Conservation (phyloP, 1,140 invertebrate genomes). For the Musca vetustissima region DNA sequence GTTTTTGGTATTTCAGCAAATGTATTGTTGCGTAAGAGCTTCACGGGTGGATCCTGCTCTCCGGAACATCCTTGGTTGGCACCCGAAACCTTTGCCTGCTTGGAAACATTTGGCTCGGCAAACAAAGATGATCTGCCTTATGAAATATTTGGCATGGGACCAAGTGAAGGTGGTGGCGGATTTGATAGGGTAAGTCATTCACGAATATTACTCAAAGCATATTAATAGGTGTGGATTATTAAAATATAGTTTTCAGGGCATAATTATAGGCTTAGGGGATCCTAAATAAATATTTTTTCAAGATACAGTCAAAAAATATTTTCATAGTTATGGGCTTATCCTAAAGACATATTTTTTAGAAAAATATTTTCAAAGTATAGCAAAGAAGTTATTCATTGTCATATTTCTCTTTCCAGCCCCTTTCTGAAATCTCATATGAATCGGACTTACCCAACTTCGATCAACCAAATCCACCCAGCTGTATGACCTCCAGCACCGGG, state of each 20-base stretch:
- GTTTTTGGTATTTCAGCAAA: constrained; percentile 13
- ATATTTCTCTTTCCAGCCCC: constrained; percentile 33
- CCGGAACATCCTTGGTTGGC: constrained; percentile 61
- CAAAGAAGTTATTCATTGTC: no score
- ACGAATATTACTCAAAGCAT: no score
- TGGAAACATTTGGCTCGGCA: constrained; percentile 69
- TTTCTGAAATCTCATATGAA: constrained; percentile 53
- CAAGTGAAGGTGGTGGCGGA: constrained; percentile 41
- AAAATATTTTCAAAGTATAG: no score
- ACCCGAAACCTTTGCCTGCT: constrained; percentile 75
- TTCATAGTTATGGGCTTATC: no score
- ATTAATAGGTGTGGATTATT: no score
- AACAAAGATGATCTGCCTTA: constrained; percentile 60
- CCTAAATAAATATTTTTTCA: no score
- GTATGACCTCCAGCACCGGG: constrained; percentile 29
- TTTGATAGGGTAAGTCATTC: constrained; percentile 45
- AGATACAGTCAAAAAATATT: no score
- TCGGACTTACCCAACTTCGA: constrained; percentile 52
- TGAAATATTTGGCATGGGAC: constrained; percentile 47
- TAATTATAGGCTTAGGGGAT: no score
- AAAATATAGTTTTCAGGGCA: no score
- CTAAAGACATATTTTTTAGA: no score
- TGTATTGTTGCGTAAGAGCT: constrained; percentile 45
- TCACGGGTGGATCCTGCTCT: constrained; percentile 40
- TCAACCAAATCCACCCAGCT: constrained; percentile 33